Evolutionary conservation across 1,140 invertebrate genomes (phyloP).

Genomic region (Periplaneta americana): DNA sequence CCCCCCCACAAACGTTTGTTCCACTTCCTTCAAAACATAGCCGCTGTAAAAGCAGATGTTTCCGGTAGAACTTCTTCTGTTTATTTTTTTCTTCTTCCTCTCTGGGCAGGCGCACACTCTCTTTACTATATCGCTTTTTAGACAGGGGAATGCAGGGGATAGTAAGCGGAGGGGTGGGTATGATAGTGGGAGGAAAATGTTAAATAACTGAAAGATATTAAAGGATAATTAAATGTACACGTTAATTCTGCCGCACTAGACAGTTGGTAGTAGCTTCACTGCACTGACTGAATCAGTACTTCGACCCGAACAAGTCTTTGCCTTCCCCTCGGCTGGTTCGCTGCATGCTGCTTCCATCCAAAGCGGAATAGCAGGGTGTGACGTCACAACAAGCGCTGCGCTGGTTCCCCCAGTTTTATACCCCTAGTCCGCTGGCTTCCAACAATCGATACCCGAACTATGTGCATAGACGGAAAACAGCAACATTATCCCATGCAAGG

Average conservation of each 20-base stretch:
- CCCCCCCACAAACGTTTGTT: background rate
- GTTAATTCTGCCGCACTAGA: background rate
- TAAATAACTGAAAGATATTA: background rate
- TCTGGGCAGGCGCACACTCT: background rate
- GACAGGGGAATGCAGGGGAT: background rate
- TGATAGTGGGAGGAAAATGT: background rate
- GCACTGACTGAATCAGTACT: background rate
- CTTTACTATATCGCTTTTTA: background rate
- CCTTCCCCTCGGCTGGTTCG: background rate
- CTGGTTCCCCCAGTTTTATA: background rate
- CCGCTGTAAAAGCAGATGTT: background rate
- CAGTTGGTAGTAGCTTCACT: background rate
- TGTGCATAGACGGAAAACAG: background rate
- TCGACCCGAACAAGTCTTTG: background rate
- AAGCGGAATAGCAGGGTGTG: background rate
- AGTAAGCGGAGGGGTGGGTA: background rate
- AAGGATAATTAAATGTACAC: background rate
- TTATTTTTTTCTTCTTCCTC: background rate
- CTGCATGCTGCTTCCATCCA: too few relatives aligned
- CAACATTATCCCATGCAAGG: too few relatives aligned
- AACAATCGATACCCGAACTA: background rate
- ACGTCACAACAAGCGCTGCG: background rate
- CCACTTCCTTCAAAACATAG: background rate
- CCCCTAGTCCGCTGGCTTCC: background rate
- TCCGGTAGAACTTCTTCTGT: background rate